Base-by-base conservation (phyloP, 2,888 invertebrate species). In the Zaprionus lineosus region DNA sequence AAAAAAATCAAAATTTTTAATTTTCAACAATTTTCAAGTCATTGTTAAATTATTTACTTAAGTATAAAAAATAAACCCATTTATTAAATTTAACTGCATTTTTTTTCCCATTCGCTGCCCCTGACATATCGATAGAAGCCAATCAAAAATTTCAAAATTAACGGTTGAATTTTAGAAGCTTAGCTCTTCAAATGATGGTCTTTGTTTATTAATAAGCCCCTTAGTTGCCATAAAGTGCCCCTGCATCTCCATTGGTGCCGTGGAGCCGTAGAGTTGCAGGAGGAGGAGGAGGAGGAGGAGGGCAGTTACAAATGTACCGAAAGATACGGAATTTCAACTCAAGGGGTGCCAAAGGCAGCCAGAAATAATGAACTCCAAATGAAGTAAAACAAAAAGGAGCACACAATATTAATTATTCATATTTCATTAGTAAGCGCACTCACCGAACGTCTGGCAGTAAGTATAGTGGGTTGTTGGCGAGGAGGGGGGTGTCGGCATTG, bases 351-450 rank as follows among this genome's bases (percentile, higher is more conserved):
- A 28, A 46, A 28, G 41, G 62, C 37, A 60, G 60, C 64, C 66
- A 59, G 84, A 81, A 74, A 84, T 78, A 78, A 78, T 84, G 84
- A 78, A 74, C 82, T 81, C 72, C 62, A 84, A 78, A 78, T 78
- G 78, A 81, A 81, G 81, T 79, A 58, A 69, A 79, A 76, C 77
- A 84, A 72, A 84, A 74, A 57, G 82, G 65, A 84, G 70, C 68
- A 78, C 62, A 76, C 72, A 73, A 67, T 73, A 67, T 81, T 77
- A 81, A 82, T 81, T 79, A 81, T 81, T 81, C 82, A 81, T 81
- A 81, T 81, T 81, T 81, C 81, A 81, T 81, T 81, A 81, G 82
- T 74, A 82, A 74, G 46, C 53, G 59, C 55, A 56, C 51, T 58
- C 70, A 50, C 51, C 64, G 51, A 36, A 24, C 48, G 16, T 44